Evolutionary conservation across 2,113 vertebrate species (phyloP), one percentile per base, ranked within the genome.

Genomic region (Sardina pilchardus): DNA sequence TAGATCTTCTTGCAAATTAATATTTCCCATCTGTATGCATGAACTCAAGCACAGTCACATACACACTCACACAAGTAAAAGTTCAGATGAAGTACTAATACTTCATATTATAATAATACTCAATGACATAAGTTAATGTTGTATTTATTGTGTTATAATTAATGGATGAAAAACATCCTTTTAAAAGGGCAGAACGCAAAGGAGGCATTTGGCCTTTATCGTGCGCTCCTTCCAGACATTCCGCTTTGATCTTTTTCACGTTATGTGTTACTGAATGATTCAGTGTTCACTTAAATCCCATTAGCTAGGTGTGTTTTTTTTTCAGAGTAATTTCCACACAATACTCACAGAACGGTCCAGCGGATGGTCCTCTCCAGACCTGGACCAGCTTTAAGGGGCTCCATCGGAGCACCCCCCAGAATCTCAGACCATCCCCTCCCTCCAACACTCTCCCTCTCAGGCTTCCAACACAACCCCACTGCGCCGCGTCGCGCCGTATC

Each of bases 401-500:
- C n/a, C n/a, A 26, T 26, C 63, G 2, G 63, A 17, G 30, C n/a
- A n/a, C 4, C 30, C 34, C 34, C 30, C 71, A 36, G 26, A 36
- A 78, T 16, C 71, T 78, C 34, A 14, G 2, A 34, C 26, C 26
- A 30, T 34, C 67, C 30, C 67, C 14, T 4, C 67, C 30, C 30
- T 30, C 71, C 26, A 1, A 5, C 4, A 14, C 4, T 78, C 30
- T 2, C 39, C 34, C 26, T 34, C 30, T 30, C 12, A 19, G 2
- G 12, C 14, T 30, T 63, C 8, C 71, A 34, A 36, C 12, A 36
- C 30, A 34, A 19, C 71, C 30, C 71, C 71, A 36, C 71, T 89
- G 87, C 91, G 16, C 24, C 24, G 89, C 84, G 82, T 45, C 89
- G 71, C 88, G 85, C 26, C 88, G 86, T 39, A 44, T 82, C 92